Percentiles rank a stretch among this genome's conserved stretches.
phyloP scores from a whole-genome alignment of 2,797 vertebrate species.

The Myotis pilosus region DNA sequence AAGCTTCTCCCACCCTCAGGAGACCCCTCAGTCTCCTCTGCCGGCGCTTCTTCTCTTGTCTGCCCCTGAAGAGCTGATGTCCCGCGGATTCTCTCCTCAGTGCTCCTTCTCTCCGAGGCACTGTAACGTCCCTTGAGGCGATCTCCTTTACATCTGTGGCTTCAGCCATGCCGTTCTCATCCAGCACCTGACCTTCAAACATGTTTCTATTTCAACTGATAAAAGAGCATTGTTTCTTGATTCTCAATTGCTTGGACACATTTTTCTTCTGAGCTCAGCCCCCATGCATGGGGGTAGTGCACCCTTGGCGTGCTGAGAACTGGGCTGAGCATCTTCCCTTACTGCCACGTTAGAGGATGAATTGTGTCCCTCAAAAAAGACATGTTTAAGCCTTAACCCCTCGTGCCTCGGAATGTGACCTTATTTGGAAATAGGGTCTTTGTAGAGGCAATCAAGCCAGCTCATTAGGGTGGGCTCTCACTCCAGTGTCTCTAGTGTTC shows the following conservation, averaged over 20 bases:
- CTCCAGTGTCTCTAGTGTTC: neutral
- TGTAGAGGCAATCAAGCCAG: neutral
- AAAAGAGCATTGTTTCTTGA: neutral
- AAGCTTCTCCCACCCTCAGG: neutral
- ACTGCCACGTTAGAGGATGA: neutral
- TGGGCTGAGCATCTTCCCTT: neutral
- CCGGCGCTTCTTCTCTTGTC: accelerated
- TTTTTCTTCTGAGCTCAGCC: neutral
- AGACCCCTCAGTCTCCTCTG: neutral
- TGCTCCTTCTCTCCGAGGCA: neutral
- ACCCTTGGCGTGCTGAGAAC: neutral
- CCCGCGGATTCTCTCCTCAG: neutral
- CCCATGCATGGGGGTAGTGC: neutral
- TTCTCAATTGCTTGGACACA: neutral
- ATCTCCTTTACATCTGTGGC: neutral
- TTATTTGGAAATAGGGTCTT: neutral
- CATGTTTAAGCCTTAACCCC: neutral
- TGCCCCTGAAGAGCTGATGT: neutral
- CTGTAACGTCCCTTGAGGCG: neutral
- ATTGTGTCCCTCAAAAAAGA: neutral
- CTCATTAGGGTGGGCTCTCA: neutral
- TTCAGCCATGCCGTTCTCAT: neutral
- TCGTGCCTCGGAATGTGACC: neutral
- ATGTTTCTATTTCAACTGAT: neutral
- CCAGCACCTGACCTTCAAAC: neutral